phyloP scores from a whole-genome alignment of 1,140 invertebrate species.

The Brachionus koreanus region DNA sequence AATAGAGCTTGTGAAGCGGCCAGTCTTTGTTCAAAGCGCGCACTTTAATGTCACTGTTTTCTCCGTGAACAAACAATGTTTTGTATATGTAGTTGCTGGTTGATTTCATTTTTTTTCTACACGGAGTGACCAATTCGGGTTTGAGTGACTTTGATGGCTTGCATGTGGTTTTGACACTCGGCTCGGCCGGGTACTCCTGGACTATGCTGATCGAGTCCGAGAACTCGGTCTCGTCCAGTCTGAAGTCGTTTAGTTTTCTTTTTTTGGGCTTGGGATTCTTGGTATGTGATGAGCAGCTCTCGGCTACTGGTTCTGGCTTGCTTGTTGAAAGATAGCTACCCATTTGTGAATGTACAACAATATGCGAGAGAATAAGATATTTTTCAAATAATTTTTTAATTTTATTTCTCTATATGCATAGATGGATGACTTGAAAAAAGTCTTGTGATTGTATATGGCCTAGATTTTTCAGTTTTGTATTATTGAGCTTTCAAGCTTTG shows the following conservation, averaged over 20 bases:
- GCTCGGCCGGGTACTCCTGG: background rate
- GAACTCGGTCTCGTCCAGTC: background rate
- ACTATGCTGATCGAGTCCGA: background rate
- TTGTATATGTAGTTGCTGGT: slow-evolving; percentile 76
- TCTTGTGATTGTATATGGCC: background rate
- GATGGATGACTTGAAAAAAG: background rate
- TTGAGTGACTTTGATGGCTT: background rate
- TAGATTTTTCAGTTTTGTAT: background rate
- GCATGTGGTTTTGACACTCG: background rate
- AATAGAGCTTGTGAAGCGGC: slow-evolving; percentile 73
- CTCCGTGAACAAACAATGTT: slow-evolving; percentile 71
- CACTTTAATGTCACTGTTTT: slow-evolving; percentile 72
- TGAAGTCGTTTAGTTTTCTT: slow-evolving; percentile 3
- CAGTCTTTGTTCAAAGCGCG: slow-evolving; percentile 69
- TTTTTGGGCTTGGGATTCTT: background rate
- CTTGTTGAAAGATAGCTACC: background rate
- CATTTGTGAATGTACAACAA: background rate
- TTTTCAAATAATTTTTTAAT: background rate
- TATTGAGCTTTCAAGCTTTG: background rate
- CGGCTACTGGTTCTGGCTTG: background rate
- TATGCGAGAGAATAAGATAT: background rate
- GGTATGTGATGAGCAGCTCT: background rate
- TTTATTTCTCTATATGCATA: background rate
- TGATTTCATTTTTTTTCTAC: slow-evolving; percentile 66
- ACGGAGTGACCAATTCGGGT: background rate